These are phyloP conservation scores for Troides oblongomaculatus DNA, from an alignment of 2,888 invertebrate species.

Conservation along the genomic window DNA sequence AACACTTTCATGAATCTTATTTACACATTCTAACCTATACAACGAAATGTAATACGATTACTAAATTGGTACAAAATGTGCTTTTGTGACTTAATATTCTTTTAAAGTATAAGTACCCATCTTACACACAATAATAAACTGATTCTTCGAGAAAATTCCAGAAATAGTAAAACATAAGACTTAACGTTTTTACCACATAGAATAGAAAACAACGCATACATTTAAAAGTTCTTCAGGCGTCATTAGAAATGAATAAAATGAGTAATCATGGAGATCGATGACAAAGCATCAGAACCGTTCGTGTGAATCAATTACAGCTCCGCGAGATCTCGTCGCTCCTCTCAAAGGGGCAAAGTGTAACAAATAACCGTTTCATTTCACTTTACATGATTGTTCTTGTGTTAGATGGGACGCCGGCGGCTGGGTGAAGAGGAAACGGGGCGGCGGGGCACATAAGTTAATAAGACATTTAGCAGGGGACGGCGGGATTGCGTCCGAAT, in stretches of 20 bases:
- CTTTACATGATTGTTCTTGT: conserved; percentile 80
- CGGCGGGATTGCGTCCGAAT: conserved; percentile 83
- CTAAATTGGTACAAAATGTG: no score
- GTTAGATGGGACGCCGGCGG: conserved; percentile 51
- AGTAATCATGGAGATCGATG: conserved; percentile 38
- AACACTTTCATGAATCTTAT: neutral
- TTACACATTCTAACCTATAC: no score
- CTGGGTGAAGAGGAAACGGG: conserved; percentile 48
- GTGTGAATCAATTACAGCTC: conserved; percentile 63
- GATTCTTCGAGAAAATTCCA: no score
- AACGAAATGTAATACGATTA: no score
- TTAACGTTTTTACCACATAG: neutral
- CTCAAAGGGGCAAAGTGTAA: conserved; percentile 73
- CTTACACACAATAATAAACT: no score
- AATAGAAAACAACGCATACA: neutral
- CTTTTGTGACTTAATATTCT: no score
- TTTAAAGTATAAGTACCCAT: no score
- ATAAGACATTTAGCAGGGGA: conserved; percentile 80
- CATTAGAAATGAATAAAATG: conserved; percentile 3
- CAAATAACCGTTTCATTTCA: conserved; percentile 81
- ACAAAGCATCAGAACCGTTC: conserved; percentile 58
- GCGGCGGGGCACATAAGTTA: conserved; percentile 74
- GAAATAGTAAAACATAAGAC: no score
- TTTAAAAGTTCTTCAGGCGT: neutral
- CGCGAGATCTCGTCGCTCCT: conserved; percentile 57